These are phyloP conservation scores for Coremacera marginata DNA, from an alignment of 2,888 invertebrate genomes.

Conservation along the genomic window DNA sequence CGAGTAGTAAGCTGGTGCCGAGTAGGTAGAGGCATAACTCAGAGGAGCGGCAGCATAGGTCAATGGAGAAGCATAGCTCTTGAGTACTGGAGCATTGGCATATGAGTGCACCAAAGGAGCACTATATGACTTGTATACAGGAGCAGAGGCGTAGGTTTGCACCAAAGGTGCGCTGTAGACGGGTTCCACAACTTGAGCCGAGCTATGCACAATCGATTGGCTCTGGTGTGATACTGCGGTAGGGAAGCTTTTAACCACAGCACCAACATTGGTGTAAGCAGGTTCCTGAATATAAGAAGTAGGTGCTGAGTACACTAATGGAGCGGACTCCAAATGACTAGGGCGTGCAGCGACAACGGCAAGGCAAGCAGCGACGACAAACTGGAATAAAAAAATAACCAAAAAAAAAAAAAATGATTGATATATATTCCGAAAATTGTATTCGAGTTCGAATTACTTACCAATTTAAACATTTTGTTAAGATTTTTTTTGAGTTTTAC, in stretches of 20 bases:
- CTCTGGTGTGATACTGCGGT: slow-evolving; percentile 71
- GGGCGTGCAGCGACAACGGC: slow-evolving; percentile 65
- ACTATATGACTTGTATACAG: slow-evolving; percentile 39
- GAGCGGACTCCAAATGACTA: slow-evolving; percentile 59
- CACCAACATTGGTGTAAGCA: slow-evolving; percentile 62
- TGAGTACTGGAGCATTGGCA: slow-evolving; percentile 47
- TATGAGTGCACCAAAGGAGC: slow-evolving; percentile 38
- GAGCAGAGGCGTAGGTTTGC: slow-evolving; percentile 51
- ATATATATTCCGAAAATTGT: not conserved
- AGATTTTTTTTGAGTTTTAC: slow-evolving; percentile 11
- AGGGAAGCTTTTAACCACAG: slow-evolving; percentile 68
- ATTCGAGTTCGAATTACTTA: slow-evolving; percentile 45
- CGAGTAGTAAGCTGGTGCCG: slow-evolving; percentile 46
- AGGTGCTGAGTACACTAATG: slow-evolving; percentile 62
- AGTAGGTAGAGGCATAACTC: slow-evolving; percentile 48
- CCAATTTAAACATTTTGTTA: slow-evolving; percentile 56
- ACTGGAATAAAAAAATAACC: slow-evolving; percentile 44
- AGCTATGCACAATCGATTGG: slow-evolving; percentile 70
- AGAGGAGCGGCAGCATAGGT: slow-evolving; percentile 50
- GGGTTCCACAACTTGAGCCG: slow-evolving; percentile 58
- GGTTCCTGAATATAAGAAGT: slow-evolving; percentile 63
- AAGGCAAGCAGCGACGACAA: slow-evolving; percentile 58
- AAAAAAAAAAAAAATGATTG: not conserved
- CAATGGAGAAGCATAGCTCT: slow-evolving; percentile 41
- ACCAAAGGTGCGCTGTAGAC: slow-evolving; percentile 53